Evolutionary conservation across 1,140 invertebrate species (phyloP).

Genomic region (Penaeus vannamei): DNA sequence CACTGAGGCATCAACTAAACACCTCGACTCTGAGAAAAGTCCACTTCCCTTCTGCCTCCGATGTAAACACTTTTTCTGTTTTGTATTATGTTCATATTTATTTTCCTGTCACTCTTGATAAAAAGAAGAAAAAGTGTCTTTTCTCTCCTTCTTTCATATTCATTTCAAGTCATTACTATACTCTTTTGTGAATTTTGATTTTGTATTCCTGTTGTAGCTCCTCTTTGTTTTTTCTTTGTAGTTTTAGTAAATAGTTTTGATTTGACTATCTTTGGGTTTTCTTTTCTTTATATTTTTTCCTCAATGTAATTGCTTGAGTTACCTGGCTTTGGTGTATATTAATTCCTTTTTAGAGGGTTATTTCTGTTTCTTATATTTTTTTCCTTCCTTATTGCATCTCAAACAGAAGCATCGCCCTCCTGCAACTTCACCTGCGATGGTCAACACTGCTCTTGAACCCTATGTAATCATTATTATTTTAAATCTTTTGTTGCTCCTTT

Average conservation of each 20-base stretch:
- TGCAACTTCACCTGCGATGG: constrained; percentile 54
- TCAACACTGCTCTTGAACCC: constrained; percentile 58
- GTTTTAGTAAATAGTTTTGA: too few species aligned
- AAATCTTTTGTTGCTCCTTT: constrained; percentile 46
- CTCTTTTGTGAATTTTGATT: too few species aligned
- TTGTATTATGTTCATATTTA: constrained; percentile 5
- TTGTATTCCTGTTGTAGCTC: too few species aligned
- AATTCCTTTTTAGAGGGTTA: too few species aligned
- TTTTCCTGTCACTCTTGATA: neutral
- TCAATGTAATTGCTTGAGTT: too few species aligned
- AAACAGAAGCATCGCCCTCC: constrained; percentile 52
- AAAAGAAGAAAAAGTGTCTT: neutral
- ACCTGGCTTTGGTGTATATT: too few species aligned
- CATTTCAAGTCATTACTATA: too few species aligned
- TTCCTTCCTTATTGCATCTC: constrained; percentile 14
- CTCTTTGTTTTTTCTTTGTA: too few species aligned
- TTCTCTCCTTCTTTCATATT: too few species aligned
- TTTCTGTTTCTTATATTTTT: too few species aligned
- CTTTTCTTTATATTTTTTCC: too few species aligned
- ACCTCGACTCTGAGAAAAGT: constrained; percentile 47
- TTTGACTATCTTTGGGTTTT: too few species aligned
- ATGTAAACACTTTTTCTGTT: constrained; percentile 54
- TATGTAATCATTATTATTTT: constrained; percentile 53
- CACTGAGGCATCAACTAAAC: constrained; percentile 43
- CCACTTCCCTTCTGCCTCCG: constrained; percentile 42